Percentiles rank a stretch among this genome's conserved stretches.
phyloP scores from a whole-genome alignment of 2,888 invertebrate genomes.

The Biston betularia region DNA sequence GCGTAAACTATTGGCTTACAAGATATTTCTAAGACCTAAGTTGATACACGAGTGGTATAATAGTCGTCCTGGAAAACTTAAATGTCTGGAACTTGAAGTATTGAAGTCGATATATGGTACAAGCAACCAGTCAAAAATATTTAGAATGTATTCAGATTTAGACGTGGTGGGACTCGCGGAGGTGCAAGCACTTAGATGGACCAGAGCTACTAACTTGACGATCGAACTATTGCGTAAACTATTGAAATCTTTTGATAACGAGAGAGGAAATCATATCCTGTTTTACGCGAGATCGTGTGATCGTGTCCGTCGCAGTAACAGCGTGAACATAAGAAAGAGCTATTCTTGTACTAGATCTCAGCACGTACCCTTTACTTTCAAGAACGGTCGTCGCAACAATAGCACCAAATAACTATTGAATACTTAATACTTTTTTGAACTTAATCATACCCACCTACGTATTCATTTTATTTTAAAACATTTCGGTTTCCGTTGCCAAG shows the following conservation, averaged over 20 bases:
- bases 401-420: not conserved
- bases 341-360: not conserved
- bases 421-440: no score
- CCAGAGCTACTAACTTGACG: constrained; percentile 42
- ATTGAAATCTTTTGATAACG: not conserved
- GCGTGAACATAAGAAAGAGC: not conserved
- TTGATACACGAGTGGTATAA: constrained; percentile 60
- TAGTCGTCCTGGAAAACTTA: constrained; percentile 40
- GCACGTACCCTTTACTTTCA: not conserved
- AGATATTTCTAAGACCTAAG: constrained; percentile 64
- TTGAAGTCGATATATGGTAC: constrained; percentile 55
- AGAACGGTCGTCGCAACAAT: not conserved
- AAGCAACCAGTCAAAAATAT: constrained; percentile 3
- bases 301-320: not conserved
- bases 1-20: constrained; percentile 60
- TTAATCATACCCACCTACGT: no score
- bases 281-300: constrained; percentile 13
- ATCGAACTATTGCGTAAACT: constrained; percentile 40
- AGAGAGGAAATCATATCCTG: not conserved
- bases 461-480: no score
- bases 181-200: constrained; percentile 60
- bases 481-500: no score
- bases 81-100: constrained; percentile 55
- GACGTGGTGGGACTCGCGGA: constrained; percentile 55
- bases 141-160: constrained; percentile 50